Evolutionary conservation across 2,113 vertebrate species (phyloP).

Genomic region (Phodopus roborovskii): DNA sequence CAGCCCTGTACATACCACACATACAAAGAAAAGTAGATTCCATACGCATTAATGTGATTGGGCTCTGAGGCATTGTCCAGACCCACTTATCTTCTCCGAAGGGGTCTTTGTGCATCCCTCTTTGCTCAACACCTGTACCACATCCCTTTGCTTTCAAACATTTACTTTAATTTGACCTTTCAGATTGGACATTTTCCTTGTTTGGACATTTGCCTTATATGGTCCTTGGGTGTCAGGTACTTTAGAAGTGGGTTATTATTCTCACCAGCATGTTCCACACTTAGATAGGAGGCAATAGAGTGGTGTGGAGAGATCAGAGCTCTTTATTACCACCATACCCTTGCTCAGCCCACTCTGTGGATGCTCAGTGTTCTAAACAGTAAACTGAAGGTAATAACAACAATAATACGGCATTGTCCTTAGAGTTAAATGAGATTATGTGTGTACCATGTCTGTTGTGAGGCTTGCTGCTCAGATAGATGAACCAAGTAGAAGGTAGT

Average conservation of each 20-base stretch:
- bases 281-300: background rate
- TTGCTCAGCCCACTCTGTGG: no score
- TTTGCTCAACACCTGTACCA: background rate
- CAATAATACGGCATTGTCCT: background rate
- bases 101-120: background rate
- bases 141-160: background rate
- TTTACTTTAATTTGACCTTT: conserved; percentile 46
- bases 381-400: background rate
- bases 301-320: background rate
- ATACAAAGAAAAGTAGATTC: background rate
- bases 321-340: rapidly evolving
- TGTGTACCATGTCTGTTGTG: background rate
- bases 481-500: background rate
- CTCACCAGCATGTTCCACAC: background rate
- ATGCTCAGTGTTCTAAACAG: background rate
- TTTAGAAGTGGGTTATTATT: background rate
- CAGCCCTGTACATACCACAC: background rate
- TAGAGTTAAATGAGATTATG: background rate
- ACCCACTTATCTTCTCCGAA: background rate
- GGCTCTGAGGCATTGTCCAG: background rate
- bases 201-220: background rate
- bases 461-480: background rate
- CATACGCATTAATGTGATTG: background rate
- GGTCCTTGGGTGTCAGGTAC: background rate
- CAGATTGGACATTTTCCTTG: background rate